Percentiles rank a stretch among this genome's conserved stretches.
phyloP scores from a whole-genome alignment of 1,140 invertebrate species.

The Wiebesia pumilae region DNA sequence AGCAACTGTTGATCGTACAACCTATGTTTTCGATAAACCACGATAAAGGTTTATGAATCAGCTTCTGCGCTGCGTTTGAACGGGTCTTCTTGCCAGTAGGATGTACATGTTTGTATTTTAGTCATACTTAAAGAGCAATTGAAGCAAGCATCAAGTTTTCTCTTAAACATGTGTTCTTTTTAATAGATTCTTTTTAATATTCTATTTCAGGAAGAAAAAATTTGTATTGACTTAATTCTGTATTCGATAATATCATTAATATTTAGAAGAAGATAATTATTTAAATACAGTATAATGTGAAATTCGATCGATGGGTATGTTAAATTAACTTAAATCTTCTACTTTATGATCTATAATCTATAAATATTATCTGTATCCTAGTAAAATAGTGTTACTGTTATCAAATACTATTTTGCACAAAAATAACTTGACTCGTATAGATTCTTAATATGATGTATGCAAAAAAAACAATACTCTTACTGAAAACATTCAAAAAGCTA shows the following conservation, averaged over 20 bases:
- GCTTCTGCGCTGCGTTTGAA: background rate
- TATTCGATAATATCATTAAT: background rate
- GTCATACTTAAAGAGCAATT: too few species aligned
- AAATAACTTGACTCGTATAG: too few species aligned
- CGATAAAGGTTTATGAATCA: background rate
- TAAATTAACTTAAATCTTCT: too few species aligned
- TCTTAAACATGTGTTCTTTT: too few species aligned
- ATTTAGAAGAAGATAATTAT: background rate
- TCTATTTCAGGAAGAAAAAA: too few species aligned
- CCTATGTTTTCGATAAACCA: background rate
- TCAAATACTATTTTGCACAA: background rate
- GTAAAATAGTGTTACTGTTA: background rate
- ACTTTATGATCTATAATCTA: too few species aligned
- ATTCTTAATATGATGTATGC: background rate
- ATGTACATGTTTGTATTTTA: background rate
- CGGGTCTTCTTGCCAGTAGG: constrained; percentile 10
- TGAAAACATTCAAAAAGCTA: background rate
- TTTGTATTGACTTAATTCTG: background rate
- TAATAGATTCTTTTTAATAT: too few species aligned
- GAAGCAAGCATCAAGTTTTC: too few species aligned
- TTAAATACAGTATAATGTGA: background rate
- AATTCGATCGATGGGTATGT: too few species aligned
- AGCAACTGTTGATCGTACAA: background rate
- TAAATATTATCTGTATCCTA: too few species aligned
- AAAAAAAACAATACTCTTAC: background rate